These are phyloP conservation scores for Mus spretus DNA, from an alignment of 2,797 vertebrate species.

Conservation along the genomic window DNA sequence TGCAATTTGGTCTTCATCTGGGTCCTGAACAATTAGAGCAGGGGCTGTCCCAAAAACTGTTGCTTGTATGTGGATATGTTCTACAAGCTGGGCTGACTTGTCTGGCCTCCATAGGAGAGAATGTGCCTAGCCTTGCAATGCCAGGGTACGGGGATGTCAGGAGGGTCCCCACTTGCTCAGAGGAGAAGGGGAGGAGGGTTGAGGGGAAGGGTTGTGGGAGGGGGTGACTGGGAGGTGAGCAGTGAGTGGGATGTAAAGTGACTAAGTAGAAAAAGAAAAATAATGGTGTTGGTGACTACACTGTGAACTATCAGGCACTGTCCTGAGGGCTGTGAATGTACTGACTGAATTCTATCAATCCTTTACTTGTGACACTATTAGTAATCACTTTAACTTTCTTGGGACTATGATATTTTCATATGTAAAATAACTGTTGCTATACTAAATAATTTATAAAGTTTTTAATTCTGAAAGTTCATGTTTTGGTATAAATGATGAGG, in stretches of 20 bases:
- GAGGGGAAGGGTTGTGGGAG: not conserved
- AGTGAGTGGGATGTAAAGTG: not conserved
- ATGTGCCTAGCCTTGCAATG: not conserved
- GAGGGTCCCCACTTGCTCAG: not conserved
- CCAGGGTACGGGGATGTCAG: not conserved
- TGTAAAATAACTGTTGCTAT: not conserved
- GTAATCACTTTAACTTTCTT: constrained; percentile 20
- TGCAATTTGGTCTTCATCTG: not conserved
- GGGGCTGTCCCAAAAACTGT: not conserved
- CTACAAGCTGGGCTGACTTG: not conserved
- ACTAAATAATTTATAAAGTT: constrained; percentile 45
- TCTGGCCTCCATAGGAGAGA: not conserved
- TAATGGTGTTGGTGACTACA: not conserved
- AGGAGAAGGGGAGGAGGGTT: not conserved
- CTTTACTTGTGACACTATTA: constrained; percentile 52
- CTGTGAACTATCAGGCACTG: not conserved
- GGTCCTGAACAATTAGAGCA: not conserved
- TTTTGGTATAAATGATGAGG: constrained; percentile 53
- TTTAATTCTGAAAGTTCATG: constrained; percentile 15
- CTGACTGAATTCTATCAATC: not conserved
- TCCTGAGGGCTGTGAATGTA: not conserved
- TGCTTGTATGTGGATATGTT: not conserved
- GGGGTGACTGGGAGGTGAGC: not conserved
- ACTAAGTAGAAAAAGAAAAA: not conserved
- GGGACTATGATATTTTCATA: not conserved